Conservation (phyloP, 1,140 invertebrate species). For the Caenorhabditis elegans region WBcel235 BX284606.5:6655001-6655500, state of each 20-base stretch:
- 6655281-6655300: not conserved
- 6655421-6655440: not conserved
- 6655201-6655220: no score
- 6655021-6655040: not conserved
- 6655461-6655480: not conserved
- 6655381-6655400: not conserved
- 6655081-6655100: no score
- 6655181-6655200: no score
- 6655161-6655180: no score
- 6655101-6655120: no score
- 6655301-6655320: not conserved
- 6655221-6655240: no score
- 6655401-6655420: no score
- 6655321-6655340: conserved; percentile 5
- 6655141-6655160: no score
- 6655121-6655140: no score
- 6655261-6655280: not conserved
- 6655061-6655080: not conserved
- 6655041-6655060: not conserved
- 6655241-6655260: no score
- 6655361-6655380: not conserved
- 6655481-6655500: not conserved
- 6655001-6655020: not conserved
- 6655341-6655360: conserved; percentile 1
- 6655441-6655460: not conserved